Evolutionary conservation across 2,797 vertebrate species (phyloP), one percentile per base, ranked within the genome.

Genomic region (Melanotaenia parkinsoni): DNA sequence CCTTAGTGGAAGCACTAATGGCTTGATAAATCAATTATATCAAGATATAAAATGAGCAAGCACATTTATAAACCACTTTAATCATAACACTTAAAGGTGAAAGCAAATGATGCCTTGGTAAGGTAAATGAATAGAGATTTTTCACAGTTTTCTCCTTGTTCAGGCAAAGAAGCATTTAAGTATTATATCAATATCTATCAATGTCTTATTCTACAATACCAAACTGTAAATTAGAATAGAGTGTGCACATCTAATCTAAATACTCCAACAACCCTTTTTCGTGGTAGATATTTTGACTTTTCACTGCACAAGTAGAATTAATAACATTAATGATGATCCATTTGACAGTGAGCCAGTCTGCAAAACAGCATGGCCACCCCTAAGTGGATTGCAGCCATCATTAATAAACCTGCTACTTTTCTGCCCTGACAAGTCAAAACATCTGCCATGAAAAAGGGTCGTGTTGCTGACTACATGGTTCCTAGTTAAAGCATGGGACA

Each of bases 111-210:
- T 72, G 67, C 63, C 68, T 53, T 57, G 40, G 58, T 67, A 24
- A 72, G 33, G 37, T 32, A 64, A 72, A 47, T n/a, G 0, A 33
- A 50, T 22, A 51, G 4, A 45, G 43, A 37, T 16, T 0, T 62
- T 14, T 26, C 6, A 68, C 10, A 10, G 0, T 43, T 62, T 62
- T 61, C 32, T 78, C 37, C 63, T 69, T 74, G 66, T 79, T 68
- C 38, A 63, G 60, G 64, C 58, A 72, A 71, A 65, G 20, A 5
- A 14, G 6, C 56, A 68, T 80, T 83, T 57, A 67, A 38, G 35
- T 61, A 4, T 22, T 2, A 24, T 79, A 79, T 79, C 45, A 68
- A 73, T 78, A 83, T 74, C 45, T 70, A 78, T 82, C 51, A 67
- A 69, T 37, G 47, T 32, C 54, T 67, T 65, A 63, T 37, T 64